Base-by-base conservation (phyloP, 2,888 invertebrate species). In the Agriopis marginaria region DNA sequence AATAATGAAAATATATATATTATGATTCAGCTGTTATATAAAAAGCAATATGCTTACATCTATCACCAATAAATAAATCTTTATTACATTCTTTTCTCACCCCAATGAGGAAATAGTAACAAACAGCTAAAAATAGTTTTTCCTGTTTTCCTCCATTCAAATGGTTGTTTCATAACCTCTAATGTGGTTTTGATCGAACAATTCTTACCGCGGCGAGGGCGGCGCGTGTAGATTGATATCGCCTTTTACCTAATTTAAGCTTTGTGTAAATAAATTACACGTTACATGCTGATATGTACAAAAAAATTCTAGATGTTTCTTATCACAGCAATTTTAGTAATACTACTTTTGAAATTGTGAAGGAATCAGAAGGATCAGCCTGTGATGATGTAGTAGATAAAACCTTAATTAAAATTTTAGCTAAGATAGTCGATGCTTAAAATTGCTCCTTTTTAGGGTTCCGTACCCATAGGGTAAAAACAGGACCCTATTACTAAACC, bases 211-310 rank as follows among this genome's bases (percentile, higher is more conserved):
- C 71, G 97, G 97, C 51, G 97, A 97, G 85, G 97, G 97, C 47
- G 97, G 97, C 72, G 97, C 97, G 93, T 98, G 96, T 96, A 98
- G 95, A 95, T 98, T 98, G 93, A 98, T 98, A 95, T 98, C 98
- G 47, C 49, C 32, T 55, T 58, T 66, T 55, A 55, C 60, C 54
- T 23, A 49, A 60, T 60, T 59, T 53, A 40, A 10, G 17, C 45
- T 17, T 59, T 45, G 59, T 60, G 53, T 40, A 60, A 66, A 60
- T 45, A 53, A 59, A 66, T 59, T 51, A 53, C 53, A 58, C 12
- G 23, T 44, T 42, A 45, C 45, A 44, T 32, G 32, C 32, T 32
- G 32, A 32, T 32, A 32, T 32, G 3, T 32, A 32, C 32, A 4
- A 3, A 32, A 3, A 32, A 3, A 3, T 32, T 23, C 17, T 23